Percentiles rank a stretch among this genome's conserved stretches.
Conservation (phyloP, 2,888 invertebrate species). For the Polia nebulosa region DNA sequence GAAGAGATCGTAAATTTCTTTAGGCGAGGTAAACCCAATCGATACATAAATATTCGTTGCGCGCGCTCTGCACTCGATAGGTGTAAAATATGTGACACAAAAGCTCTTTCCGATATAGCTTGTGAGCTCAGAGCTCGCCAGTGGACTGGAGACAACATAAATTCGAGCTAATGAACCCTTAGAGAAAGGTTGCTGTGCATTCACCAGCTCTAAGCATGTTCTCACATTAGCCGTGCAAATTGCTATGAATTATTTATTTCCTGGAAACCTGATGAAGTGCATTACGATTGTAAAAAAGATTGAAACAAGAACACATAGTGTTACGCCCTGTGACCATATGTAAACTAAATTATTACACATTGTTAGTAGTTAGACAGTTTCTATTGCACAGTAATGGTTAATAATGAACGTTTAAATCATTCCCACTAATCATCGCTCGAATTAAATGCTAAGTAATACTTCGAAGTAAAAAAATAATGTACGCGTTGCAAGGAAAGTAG, state of each 20-base stretch:
- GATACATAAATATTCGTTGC: constrained; percentile 72
- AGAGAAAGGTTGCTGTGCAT: constrained; percentile 81
- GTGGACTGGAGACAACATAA: constrained; percentile 73
- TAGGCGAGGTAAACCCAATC: constrained; percentile 70
- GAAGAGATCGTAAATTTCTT: constrained; percentile 77
- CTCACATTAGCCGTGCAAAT: constrained; percentile 86
- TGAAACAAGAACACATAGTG: constrained; percentile 72
- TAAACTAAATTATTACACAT: constrained; percentile 72
- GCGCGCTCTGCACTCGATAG: constrained; percentile 56
- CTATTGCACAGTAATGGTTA: constrained; percentile 66
- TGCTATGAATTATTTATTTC: constrained; percentile 82
- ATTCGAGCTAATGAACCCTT: constrained; percentile 81
- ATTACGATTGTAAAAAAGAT: constrained; percentile 73
- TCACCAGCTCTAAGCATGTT: constrained; percentile 74
- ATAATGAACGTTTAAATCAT: constrained; percentile 64
- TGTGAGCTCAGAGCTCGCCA: constrained; percentile 62
- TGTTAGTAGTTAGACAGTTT: constrained; percentile 63
- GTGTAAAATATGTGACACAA: constrained; percentile 69
- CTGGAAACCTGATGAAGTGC: constrained; percentile 78
- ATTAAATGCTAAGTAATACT: constrained; percentile 58
- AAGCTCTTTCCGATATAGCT: constrained; percentile 70
- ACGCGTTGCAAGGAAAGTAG: constrained; percentile 52
- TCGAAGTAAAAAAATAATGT: constrained; percentile 48
- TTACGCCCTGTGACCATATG: constrained; percentile 76
- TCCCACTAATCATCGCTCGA: constrained; percentile 59